Conservation (phyloP, 2,797 vertebrate genomes). For the Silurus aristotelis region DNA sequence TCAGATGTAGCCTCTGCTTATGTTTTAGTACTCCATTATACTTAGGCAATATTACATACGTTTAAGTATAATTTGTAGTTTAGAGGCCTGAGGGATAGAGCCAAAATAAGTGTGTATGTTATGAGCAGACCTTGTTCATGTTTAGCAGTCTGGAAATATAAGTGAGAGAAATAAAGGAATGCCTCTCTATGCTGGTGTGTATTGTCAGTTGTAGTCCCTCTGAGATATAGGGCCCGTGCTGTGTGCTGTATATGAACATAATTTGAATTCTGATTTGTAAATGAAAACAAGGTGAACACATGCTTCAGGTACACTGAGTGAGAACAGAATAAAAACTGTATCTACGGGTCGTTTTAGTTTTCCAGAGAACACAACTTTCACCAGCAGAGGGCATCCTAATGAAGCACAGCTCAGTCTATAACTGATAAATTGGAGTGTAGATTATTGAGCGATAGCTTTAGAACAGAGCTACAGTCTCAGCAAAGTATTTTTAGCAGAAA, state of each 20-base stretch:
- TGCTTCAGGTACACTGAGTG: not conserved
- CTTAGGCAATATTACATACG: not conserved
- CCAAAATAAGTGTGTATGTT: not conserved
- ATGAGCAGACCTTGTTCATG: not conserved
- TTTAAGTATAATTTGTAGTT: not conserved
- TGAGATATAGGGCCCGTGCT: not conserved
- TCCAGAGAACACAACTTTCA: not conserved
- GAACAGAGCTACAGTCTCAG: not conserved
- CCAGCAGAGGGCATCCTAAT: conserved; percentile 38
- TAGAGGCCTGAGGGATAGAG: not conserved
- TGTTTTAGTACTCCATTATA: not conserved
- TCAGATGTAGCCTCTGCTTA: not conserved
- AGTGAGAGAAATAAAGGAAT: not conserved
- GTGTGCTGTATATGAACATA: not conserved
- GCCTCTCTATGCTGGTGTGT: not conserved
- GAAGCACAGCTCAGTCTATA: conserved; percentile 1
- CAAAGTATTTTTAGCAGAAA: not conserved
- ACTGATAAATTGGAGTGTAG: not conserved
- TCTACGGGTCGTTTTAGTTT: not conserved
- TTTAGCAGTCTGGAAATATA: not conserved
- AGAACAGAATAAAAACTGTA: not conserved
- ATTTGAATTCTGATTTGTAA: not conserved
- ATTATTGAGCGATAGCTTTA: not conserved
- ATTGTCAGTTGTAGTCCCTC: not conserved
- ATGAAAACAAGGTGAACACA: not conserved